Evolutionary conservation across 2,797 vertebrate species (phyloP).

Genomic region (Gymnoscopelus braueri): DNA sequence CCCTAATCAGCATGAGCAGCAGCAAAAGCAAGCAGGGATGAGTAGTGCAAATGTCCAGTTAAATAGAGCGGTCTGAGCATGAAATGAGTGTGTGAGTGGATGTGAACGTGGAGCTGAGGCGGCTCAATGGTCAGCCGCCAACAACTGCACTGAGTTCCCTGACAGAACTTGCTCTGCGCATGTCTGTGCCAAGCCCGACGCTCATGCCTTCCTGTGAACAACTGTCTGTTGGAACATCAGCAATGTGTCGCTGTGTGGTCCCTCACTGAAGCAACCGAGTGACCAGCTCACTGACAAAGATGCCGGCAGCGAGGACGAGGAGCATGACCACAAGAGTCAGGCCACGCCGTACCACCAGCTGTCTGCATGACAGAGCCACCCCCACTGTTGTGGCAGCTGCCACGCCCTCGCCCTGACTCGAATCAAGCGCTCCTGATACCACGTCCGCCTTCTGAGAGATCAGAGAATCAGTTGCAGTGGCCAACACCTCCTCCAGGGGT

Average conservation of each 20-base stretch:
- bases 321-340: conserved; percentile 68
- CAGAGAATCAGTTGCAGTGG: background rate
- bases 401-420: conserved; percentile 5
- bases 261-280: conserved; percentile 39
- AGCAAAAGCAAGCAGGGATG: too few relatives aligned
- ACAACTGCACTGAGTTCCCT: too few relatives aligned
- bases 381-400: background rate
- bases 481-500: conserved; percentile 7
- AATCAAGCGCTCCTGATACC: conserved; percentile 31
- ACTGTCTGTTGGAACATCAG: background rate
- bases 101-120: too few relatives aligned
- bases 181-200: too few relatives aligned
- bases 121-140: too few relatives aligned
- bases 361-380: conserved; percentile 56
- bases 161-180: too few relatives aligned
- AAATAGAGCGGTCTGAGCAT: too few relatives aligned
- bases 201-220: too few relatives aligned
- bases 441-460: conserved; percentile 19
- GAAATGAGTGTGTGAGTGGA: too few relatives aligned
- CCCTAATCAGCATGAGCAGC: too few relatives aligned
- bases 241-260: background rate
- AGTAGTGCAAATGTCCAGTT: too few relatives aligned
- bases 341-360: conserved; percentile 72
- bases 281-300: conserved; percentile 69
- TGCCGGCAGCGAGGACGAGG: conserved; percentile 67